Base-by-base conservation (phyloP, 2,888 invertebrate genomes). In the Bruchidius siliquastri region DNA sequence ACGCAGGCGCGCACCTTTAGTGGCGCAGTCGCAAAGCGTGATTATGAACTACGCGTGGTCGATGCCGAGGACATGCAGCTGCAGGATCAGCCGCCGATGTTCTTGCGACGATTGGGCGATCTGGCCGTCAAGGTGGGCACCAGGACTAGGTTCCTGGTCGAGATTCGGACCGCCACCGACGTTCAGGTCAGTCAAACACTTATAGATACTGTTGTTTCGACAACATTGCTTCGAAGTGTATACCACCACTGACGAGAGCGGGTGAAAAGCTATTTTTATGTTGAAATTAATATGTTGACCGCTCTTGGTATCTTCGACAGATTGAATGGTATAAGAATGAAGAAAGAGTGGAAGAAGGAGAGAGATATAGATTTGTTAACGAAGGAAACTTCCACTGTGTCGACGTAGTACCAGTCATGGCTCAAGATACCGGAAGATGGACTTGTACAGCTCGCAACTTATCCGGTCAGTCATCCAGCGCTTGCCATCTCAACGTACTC, bases 41-140 rank as follows among this genome's bases (percentile, higher is more conserved):
- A 89, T 78, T 82, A 90, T 77, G 89, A 90, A 81, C 86, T 90
- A 72, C 86, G 88, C 74, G 89, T 92, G 70, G 90, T 90, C 76
- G 90, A 90, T 83, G 72, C 76, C 20, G 78, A 74, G 22, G 77
- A 81, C 21, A 91, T 92, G 72, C 92, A 92, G 86, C 93, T 93
- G 21, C 91, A 92, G 72, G 93, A 93, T 76, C 92, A 92, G 86
- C 93, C 93, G 13, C 97, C 97, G 22, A 89, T 92, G 78, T 96
- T 97, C 87, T 88, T 96, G 76, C 90, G 96, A 76, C 90, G 95
- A 77, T 91, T 97, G 72, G 93, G 92, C 83, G 96, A 97, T 87
- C 91, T 96, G 72, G 92, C 94, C 20, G 96, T 95, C 75, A 96
- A 96, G 88, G 96, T 97, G 83, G 96, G 96, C 83, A 94, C 95